A percentile compares a stretch with the other conserved stretches of the same genome.
Evolutionary conservation across 2,113 vertebrate species (phyloP).

Genomic region (Equus quagga): DNA sequence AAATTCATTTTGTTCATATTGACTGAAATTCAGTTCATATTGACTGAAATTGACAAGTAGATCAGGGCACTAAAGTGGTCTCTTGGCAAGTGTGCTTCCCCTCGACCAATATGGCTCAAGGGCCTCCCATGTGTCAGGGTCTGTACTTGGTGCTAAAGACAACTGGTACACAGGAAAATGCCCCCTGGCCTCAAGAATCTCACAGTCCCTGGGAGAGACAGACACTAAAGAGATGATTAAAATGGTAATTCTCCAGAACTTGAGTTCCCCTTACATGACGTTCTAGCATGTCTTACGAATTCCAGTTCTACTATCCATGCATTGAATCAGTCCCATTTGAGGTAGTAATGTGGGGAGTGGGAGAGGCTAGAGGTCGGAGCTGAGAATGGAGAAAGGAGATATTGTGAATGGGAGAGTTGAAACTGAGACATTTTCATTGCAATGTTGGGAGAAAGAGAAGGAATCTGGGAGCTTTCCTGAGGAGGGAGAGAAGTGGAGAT

Average conservation of each 20-base stretch:
- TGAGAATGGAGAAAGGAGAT: not conserved
- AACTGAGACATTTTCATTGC: not conserved
- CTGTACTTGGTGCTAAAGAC: not conserved
- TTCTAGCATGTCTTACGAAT: not conserved
- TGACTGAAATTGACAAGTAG: not conserved
- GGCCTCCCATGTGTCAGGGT: not conserved
- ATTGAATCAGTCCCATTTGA: not conserved
- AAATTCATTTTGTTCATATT: not conserved
- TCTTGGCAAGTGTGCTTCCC: not conserved
- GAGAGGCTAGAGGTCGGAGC: not conserved
- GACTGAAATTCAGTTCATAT: no score
- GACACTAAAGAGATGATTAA: not conserved
- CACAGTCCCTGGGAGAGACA: not conserved
- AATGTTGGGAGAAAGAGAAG: not conserved
- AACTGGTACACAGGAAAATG: not conserved
- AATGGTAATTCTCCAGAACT: not conserved
- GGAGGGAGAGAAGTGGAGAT: not conserved
- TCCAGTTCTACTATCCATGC: not conserved
- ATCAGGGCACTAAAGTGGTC: not conserved
- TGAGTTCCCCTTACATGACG: not conserved
- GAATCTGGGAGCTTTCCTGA: not conserved
- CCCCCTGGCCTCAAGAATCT: not conserved
- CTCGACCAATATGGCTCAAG: not conserved
- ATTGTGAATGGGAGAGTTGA: not conserved
- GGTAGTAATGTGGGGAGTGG: not conserved